Evolutionary conservation across 2,113 vertebrate species (phyloP).

Genomic region (Lipophrys pholis): DNA sequence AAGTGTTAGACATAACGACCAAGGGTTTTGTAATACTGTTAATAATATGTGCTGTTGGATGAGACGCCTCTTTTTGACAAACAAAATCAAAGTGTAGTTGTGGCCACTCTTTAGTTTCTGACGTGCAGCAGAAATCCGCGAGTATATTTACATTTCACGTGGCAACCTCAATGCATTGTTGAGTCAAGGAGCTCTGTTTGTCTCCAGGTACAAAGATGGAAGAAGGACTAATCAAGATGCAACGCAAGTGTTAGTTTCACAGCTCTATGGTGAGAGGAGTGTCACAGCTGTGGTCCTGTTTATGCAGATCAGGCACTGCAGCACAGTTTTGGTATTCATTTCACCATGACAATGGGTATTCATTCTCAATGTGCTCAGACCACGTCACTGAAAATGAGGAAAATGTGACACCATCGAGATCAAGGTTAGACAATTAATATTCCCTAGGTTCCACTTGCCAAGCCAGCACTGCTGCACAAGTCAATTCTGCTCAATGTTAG

Average conservation of each 20-base stretch:
- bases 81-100: not conserved
- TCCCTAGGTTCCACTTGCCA: too few species aligned
- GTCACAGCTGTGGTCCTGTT: slow-evolving; percentile 35
- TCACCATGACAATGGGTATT: not conserved
- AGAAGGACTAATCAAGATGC: not conserved
- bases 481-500: too few species aligned
- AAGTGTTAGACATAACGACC: not conserved
- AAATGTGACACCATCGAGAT: not conserved
- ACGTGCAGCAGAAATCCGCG: not conserved
- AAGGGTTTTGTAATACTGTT: slow-evolving; percentile 1
- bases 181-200: not conserved
- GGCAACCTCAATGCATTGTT: not conserved
- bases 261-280: slow-evolving; percentile 12
- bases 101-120: too few species aligned
- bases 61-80: not conserved
- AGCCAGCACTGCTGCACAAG: too few species aligned
- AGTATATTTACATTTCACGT: not conserved
- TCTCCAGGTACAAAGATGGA: not conserved
- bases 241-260: slow-evolving; percentile 16
- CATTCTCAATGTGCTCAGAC: not conserved
- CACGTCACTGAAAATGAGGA: slow-evolving; percentile 5
- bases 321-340: slow-evolving; percentile 12
- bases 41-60: slow-evolving; percentile 5
- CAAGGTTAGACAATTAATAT: too few species aligned
- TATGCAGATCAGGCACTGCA: slow-evolving; percentile 22